Evolutionary conservation across 2,797 vertebrate genomes (phyloP), one percentile per base, ranked within the genome.

Genomic region (Gymnoscopelus braueri): DNA sequence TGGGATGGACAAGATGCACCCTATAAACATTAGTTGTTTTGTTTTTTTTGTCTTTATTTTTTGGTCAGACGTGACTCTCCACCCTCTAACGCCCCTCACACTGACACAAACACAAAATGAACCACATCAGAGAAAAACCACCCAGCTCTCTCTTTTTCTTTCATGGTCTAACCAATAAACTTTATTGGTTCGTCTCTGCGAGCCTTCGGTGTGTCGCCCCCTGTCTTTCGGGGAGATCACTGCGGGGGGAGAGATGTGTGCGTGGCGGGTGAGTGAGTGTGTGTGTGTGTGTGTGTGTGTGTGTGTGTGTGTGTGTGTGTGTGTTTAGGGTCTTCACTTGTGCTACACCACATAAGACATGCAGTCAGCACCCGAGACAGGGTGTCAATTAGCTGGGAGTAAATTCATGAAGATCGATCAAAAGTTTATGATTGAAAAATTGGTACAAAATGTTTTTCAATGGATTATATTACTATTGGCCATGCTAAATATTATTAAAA

Each of bases 121-220:
- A 56, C 67, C 58, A 70, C 69, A 67, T 49, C 60, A 52, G 63
- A 66, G 32, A 74, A 54, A 77, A 58, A 78, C 63, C 59, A 66
- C 74, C 24, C 4, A 53, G 70, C 53, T 71, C 69, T 59, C 32
- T 53, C 55, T 77, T 67, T 58, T 59, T 24, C 55, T 59, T 61
- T 44, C 39, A 51, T 13, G n/a, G n/a, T 13, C 12, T 51, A 15
- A 51, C 2, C n/a, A 4, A 51, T 51, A 51, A 5, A 5, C 48
- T 14, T 3, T 12, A 10, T 11, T 23, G 19, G 7, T 9, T 8
- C 19, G 6, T 10, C 8, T 24, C 12, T 56, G 23, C 9, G 14
- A 4, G 54, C 5, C 24, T 32, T 12, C 6, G 2, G 57, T 39
- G 57, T 10, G 32, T 32, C 57, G 8, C 57, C 57, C 24, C 14